Conservation (phyloP, 2,888 invertebrate genomes). For the Tethea ocularis region DNA sequence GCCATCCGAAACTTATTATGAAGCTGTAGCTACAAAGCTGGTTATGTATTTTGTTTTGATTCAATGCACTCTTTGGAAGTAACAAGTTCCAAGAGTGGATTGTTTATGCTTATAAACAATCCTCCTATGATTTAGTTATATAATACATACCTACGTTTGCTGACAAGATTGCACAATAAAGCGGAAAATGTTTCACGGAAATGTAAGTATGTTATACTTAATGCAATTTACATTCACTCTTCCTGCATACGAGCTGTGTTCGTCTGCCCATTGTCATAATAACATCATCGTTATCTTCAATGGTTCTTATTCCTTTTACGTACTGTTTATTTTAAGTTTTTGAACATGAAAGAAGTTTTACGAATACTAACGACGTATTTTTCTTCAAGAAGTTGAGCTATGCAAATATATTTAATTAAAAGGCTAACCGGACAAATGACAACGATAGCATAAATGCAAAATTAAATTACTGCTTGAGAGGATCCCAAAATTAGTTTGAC, state of each 20-base stretch:
- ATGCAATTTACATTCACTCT: constrained; percentile 20
- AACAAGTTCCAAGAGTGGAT: neutral
- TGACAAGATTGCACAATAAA: neutral
- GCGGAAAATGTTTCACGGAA: constrained; percentile 8
- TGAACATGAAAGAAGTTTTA: constrained; percentile 15
- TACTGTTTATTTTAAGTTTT: constrained; percentile 18
- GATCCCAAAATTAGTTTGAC: constrained; percentile 77
- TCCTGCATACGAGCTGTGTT: constrained; percentile 24
- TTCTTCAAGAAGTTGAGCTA: constrained; percentile 23
- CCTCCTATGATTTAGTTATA: neutral
- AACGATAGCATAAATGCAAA: constrained; percentile 66
- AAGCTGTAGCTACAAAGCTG: too few relatives aligned
- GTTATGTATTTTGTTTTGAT: neutral
- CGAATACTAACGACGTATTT: constrained; percentile 12
- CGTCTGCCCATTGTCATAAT: constrained; percentile 31
- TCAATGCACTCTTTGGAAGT: neutral
- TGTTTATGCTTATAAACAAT: neutral
- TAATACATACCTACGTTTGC: neutral
- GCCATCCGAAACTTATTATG: too few relatives aligned
- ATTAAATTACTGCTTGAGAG: constrained; percentile 70
- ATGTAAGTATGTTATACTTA: constrained; percentile 23
- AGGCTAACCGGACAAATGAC: constrained; percentile 56
- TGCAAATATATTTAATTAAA: constrained; percentile 56
- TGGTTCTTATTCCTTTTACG: constrained; percentile 19
- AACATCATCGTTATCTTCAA: constrained; percentile 29